Base-by-base conservation (phyloP, 2,888 invertebrate genomes). In the Odontomyia ornata region DNA sequence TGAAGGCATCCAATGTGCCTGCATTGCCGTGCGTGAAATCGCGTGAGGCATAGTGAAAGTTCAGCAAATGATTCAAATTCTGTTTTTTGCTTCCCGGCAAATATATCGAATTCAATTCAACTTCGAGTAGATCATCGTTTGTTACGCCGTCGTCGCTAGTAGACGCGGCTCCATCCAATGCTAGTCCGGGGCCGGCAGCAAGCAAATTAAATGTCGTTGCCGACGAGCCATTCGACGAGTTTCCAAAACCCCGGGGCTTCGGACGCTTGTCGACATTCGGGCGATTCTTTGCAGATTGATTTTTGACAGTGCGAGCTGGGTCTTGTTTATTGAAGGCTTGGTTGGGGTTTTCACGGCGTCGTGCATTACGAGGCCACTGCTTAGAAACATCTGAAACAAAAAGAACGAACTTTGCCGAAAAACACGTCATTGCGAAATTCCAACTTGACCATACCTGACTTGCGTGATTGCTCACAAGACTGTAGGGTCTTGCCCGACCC, bases 21-120 rank as follows among this genome's bases (percentile, higher is more conserved):
- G 81, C 81, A 77, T 77, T 78, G 81, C 80, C 82, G 82, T 82
- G 82, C 46, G 82, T 82, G 52, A 80, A 78, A 73, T 87, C 91
- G 69, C 92, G 89, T 65, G 93, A 90, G 80, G 91, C 91, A 86
- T 94, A 95, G 86, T 93, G 93, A 88, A 97, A 97, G 88, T 97
- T 97, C 83, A 97, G 91, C 91, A 97, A 91, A 90, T 97, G 95
- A 88, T 95, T 96, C 88, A 95, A 90, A 88, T 94, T 97, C 89
- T 94, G 94, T 89, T 96, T 96, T 88, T 95, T 96, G 87, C 94
- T 93, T 88, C 95, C 94, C 86, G 91, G 91, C 85, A 90, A 89
- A 89, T 93, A 92, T 83, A 95, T 92, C 85, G 95, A 95, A 89
- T 94, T 95, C 87, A 91, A 88, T 90, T 95, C 95, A 85, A 91